Conservation (phyloP, 2,888 invertebrate genomes). For the Dyspetes luteomarginatus region DNA sequence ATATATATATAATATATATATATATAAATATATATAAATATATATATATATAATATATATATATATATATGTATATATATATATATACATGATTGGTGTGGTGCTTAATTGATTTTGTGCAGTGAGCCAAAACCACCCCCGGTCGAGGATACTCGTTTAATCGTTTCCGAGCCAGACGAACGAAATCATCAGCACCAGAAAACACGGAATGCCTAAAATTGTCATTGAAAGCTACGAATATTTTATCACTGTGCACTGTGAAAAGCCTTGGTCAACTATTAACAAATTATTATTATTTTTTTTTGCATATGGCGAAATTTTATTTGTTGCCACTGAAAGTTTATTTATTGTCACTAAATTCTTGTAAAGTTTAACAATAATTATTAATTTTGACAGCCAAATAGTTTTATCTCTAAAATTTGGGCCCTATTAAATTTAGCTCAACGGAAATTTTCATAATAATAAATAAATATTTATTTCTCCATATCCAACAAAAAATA, state of each 20-base stretch:
- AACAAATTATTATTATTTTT: too few species aligned
- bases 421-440: too few species aligned
- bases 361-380: too few species aligned
- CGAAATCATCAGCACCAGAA: conserved; percentile 50
- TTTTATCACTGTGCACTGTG: conserved; percentile 1
- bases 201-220: conserved; percentile 18
- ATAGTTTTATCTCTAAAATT: too few species aligned
- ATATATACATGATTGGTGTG: conserved; percentile 2
- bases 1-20: conserved; percentile 1
- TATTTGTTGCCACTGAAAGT: too few species aligned
- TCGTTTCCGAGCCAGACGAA: conserved; percentile 47
- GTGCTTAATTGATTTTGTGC: conserved; percentile 60
- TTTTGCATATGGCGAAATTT: too few species aligned
- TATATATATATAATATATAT: not conserved
- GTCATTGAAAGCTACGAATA: conserved; percentile 48
- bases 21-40: conserved; percentile 13
- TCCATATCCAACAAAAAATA: too few species aligned
- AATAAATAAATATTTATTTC: too few species aligned
- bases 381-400: too few species aligned
- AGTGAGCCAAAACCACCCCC: conserved; percentile 39
- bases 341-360: too few species aligned
- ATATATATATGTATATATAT: not conserved
- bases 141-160: conserved; percentile 24
- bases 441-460: too few species aligned
- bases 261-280: too few species aligned